Evolutionary conservation across 2,888 invertebrate species (phyloP), one percentile per base, ranked within the genome.

Genomic region (Drosophila putrida): DNA sequence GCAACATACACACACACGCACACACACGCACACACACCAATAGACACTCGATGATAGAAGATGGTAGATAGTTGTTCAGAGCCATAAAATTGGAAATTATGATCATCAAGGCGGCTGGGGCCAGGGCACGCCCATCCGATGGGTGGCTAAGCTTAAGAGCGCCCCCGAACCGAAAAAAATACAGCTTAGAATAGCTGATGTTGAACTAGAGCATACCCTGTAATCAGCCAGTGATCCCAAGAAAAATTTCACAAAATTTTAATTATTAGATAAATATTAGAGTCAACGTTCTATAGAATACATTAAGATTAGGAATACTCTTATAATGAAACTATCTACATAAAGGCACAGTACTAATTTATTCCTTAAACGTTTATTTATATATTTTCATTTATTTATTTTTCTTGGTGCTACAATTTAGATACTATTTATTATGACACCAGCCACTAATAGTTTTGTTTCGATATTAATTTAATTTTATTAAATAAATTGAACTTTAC

Each of bases 1-100:
- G 39, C 49, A 59, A 68, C 44, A 64, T n/a, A 57, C 54, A 27
- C 31, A 20, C 27, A 50, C 10, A 57, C 55, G 63, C 9, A 57
- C 20, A 25, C 20, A 41, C 13, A 55, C 11, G 11, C 25, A 57
- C 20, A 25, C 20, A 41, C 13, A 55, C 11, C 11, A 6, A 25
- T 4, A 11, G 39, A 49, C 39, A 43, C 25, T 46, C 27, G n/a
- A 28, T 41, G 44, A 75, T 71, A 63, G 67, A 35, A 63, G 72
- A 69, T 76, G 73, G 43, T 36, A 58, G 62, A 73, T 73, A 63
- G 77, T 66, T 65, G 54, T 51, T 51, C 62, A 58, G 38, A 58
- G 68, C 68, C 64, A 74, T 79, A 76, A 79, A 79, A 79, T 71
- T 71, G 76, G 66, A 79, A 79, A 79, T 79, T 67, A 77, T 79